phyloP scores from a whole-genome alignment of 2,797 vertebrate species.

The Schizopygopsis pylzovi region DNA sequence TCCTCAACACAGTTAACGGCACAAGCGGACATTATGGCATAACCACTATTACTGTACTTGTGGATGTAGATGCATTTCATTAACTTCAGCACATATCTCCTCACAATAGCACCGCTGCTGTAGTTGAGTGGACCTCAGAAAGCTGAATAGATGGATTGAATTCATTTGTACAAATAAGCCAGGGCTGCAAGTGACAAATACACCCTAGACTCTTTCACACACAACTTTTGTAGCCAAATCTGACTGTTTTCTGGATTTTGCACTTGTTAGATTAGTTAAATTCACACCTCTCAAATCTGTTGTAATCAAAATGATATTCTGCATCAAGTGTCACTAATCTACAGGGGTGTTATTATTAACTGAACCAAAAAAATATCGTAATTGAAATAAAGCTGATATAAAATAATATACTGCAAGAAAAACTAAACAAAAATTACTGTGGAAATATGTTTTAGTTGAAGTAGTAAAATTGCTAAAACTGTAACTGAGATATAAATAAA shows the following conservation, averaged over 20 bases:
- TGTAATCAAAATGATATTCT: not conserved
- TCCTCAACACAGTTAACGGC: not conserved
- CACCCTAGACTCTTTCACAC: not conserved
- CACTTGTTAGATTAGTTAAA: not conserved
- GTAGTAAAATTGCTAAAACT: not conserved
- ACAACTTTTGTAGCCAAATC: not conserved
- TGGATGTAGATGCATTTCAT: constrained; percentile 4
- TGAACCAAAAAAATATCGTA: not conserved
- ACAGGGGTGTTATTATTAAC: not conserved
- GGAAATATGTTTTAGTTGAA: not conserved
- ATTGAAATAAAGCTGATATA: not conserved
- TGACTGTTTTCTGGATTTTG: not conserved
- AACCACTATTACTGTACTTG: not conserved
- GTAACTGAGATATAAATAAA: not conserved
- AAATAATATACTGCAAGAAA: not conserved
- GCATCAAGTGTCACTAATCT: not conserved
- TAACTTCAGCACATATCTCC: not conserved
- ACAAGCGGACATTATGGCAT: not conserved
- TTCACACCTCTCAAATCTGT: constrained; percentile 7
- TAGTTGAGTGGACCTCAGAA: not conserved
- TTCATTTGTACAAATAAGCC: not conserved
- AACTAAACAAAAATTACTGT: not conserved
- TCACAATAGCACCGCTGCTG: not conserved
- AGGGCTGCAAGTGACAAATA: not conserved
- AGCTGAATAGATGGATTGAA: not conserved